Percentiles rank a stretch among this genome's conserved stretches.
Evolutionary conservation across 2,888 invertebrate genomes (phyloP).

Genomic region (Trypoxylon attenuatum): DNA sequence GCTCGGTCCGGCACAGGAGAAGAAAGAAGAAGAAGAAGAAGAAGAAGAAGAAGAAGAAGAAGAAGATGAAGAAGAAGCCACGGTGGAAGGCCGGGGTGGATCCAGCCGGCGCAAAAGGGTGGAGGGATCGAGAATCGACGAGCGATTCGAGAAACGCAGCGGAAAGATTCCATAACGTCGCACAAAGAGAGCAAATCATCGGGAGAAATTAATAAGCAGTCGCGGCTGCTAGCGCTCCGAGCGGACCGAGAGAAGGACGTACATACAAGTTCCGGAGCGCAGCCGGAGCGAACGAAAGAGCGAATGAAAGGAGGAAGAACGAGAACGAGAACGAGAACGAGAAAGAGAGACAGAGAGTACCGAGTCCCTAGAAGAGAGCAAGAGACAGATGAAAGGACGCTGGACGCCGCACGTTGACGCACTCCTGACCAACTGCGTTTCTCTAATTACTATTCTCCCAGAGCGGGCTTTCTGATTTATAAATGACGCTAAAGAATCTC

Average conservation of each 20-base stretch:
- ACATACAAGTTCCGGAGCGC: constrained; percentile 7
- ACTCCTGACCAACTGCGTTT: background rate
- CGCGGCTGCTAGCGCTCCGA: constrained; percentile 15
- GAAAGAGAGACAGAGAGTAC: background rate
- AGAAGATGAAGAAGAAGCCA: constrained; percentile 1
- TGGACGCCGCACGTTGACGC: background rate
- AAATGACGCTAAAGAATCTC: constrained; percentile 1
- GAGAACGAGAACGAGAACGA: background rate
- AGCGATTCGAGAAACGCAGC: constrained; percentile 32
- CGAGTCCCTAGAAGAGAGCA: background rate
- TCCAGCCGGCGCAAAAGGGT: constrained; percentile 46
- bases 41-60: constrained; percentile 14
- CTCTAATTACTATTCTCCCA: background rate
- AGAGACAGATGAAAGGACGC: background rate
- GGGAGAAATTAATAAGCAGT: constrained; percentile 44
- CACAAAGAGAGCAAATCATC: constrained; percentile 51
- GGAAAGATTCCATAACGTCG: constrained; percentile 52
- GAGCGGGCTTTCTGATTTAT: background rate
- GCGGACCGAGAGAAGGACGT: background rate
- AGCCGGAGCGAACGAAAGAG: constrained; percentile 5
- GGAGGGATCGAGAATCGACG: constrained; percentile 50
- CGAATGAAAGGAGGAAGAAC: background rate
- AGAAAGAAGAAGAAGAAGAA: constrained; percentile 14
- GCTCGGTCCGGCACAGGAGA: constrained; percentile 29
- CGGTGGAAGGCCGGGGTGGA: constrained; percentile 46